A percentile compares a stretch with the other conserved stretches of the same genome.
phyloP scores from a whole-genome alignment of 2,113 vertebrate species.

The Rhea americana region DNA sequence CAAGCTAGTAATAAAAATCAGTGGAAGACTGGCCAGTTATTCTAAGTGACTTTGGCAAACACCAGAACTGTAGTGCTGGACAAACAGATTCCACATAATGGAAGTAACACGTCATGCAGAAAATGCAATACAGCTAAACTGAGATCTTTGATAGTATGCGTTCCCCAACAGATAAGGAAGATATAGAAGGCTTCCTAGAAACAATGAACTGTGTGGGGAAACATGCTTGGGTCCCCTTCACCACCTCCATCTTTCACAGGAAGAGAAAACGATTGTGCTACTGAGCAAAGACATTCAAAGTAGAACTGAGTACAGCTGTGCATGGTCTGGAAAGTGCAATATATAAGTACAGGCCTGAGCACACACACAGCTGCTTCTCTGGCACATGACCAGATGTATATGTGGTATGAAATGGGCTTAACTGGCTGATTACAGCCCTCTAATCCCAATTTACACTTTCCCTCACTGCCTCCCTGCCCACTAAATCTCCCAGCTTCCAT shows the following conservation, averaged over 20 bases:
- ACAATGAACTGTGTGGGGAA: not conserved
- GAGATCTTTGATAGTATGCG: not conserved
- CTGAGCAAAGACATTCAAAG: not conserved
- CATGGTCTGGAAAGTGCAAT: not conserved
- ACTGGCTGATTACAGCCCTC: no score
- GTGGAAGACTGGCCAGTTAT: not conserved
- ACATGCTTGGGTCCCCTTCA: not conserved
- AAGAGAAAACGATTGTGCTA: not conserved
- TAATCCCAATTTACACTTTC: no score
- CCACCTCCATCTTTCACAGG: not conserved
- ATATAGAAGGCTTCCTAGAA: not conserved
- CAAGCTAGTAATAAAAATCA: not conserved
- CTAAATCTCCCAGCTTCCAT: not conserved
- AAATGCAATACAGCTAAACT: not conserved
- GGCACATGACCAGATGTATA: accelerated
- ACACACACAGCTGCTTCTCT: not conserved
- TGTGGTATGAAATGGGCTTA: not conserved
- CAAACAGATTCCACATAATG: not conserved
- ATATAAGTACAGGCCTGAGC: not conserved
- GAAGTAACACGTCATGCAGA: not conserved
- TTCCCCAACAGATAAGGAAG: not conserved
- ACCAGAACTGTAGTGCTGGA: not conserved
- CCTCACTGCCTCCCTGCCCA: not conserved
- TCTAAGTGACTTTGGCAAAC: not conserved
- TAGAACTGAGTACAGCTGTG: not conserved